Percentiles rank a stretch among this genome's conserved stretches.
These are phyloP conservation scores for Drosophila novamexicana DNA, from an alignment of 1,140 invertebrate genomes.

Conservation along the genomic window DNA sequence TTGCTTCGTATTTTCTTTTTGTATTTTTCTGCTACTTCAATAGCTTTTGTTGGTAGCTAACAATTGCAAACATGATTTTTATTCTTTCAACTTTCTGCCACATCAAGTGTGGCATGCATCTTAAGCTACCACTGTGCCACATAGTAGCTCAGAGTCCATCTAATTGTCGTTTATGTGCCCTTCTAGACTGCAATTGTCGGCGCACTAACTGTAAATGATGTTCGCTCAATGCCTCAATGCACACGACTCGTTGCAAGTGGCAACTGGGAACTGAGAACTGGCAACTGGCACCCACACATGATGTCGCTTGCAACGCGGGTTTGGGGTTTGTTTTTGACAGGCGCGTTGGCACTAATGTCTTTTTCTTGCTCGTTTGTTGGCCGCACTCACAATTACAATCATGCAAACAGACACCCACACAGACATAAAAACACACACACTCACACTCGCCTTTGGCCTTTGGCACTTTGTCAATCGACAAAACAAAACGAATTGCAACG, in stretches of 20 bases:
- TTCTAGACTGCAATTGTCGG: constrained; percentile 50
- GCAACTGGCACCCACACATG: constrained; percentile 5
- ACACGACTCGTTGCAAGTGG: constrained; percentile 16
- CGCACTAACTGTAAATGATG: constrained; percentile 72
- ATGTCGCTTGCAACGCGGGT: constrained; percentile 6
- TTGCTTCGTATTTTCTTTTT: not conserved
- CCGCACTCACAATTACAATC: constrained; percentile 19
- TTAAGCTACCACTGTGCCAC: constrained; percentile 7
- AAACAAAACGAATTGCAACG: constrained; percentile 70
- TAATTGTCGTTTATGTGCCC: constrained; percentile 59
- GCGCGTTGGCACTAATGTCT: constrained; percentile 60
- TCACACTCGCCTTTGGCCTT: constrained; percentile 45
- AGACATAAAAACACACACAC: constrained; percentile 9
- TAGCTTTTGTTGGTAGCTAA: not conserved
- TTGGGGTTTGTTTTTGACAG: constrained; percentile 55
- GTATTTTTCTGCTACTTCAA: not conserved
- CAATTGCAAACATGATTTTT: no score
- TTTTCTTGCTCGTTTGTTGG: constrained; percentile 70
- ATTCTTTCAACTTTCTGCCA: no score
- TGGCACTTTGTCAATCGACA: constrained; percentile 76
- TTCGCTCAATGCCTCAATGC: constrained; percentile 59
- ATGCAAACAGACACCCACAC: not conserved
- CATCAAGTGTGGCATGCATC: constrained; percentile 1
- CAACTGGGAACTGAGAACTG: constrained; percentile 3
- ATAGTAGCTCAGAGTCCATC: constrained; percentile 12